Evolutionary conservation across 2,113 vertebrate genomes (phyloP), one percentile per base, ranked within the genome.

Genomic region (Notothenia coriiceps): DNA sequence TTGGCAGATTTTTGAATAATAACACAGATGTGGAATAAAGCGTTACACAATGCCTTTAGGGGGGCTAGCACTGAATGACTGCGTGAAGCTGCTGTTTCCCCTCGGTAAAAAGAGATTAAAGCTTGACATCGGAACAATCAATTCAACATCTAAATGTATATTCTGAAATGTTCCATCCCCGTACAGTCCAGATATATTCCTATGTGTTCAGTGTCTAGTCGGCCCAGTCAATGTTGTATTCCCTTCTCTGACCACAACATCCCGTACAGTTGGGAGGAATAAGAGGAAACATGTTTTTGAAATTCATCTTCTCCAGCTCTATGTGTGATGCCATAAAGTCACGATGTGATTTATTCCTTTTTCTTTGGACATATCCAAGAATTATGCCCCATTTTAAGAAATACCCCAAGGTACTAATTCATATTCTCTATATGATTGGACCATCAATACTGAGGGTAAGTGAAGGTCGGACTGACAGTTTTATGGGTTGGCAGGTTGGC

Each of bases 381-480:
- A 92, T 86, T 90, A 92, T 88, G 69, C 70, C 74, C 85, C 83
- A 76, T 93, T 89, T 90, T 74, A 84, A 91, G 84, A 82, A 94
- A 91, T 86, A 85, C 88, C 91, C 63, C 43, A 85, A 91, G 88
- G 84, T 83, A 63, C 91, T 91, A 86, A 94, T 92, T 93, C 87
- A 91, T 92, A 91, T 91, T 92, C 91, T 88, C 72, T 35, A 77
- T 87, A 90, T 93, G 93, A 94, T 92, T 92, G 89, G 84, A 83
- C 86, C 88, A 93, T 93, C 90, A 93, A 93, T 91, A 92, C 84
- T 80, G 80, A 80, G 88, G 91, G 85, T 90, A 91, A 90, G 85
- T 91, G 90, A 94, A 94, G 93, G 93, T 94, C 90, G 87, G 70
- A 70, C 44, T 88, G 92, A 91, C 91, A 93, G 91, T 70, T 93